These are phyloP conservation scores for Neopelma chrysocephalum DNA, from an alignment of 2,797 vertebrate genomes.

Conservation along the genomic window DNA sequence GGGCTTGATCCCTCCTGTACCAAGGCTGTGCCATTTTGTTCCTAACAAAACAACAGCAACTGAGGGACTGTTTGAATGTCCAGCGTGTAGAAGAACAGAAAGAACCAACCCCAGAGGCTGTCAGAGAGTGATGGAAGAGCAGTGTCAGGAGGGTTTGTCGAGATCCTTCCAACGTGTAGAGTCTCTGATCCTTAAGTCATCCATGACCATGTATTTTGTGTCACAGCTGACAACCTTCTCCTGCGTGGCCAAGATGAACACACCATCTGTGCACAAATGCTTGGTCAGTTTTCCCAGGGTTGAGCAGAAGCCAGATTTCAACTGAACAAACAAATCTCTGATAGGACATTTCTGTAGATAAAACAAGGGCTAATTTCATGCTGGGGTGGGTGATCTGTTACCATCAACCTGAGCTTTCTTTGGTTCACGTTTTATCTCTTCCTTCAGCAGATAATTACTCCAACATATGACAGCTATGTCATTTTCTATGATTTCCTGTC, in stretches of 20 bases:
- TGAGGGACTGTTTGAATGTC: background rate
- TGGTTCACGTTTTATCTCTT: background rate
- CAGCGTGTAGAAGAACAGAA: background rate
- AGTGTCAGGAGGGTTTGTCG: background rate
- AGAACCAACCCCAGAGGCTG: background rate
- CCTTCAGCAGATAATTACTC: background rate
- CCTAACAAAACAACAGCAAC: background rate
- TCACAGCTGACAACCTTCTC: background rate
- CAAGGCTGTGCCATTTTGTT: background rate
- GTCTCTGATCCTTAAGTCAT: background rate
- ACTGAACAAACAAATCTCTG: background rate
- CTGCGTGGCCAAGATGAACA: background rate
- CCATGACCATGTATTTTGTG: accelerated
- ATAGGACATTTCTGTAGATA: background rate
- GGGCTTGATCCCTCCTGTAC: background rate
- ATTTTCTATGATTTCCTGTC: background rate
- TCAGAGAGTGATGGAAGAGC: background rate
- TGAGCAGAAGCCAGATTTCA: background rate
- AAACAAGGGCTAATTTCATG: background rate
- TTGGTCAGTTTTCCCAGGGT: background rate
- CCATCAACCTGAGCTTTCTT: background rate
- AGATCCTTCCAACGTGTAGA: background rate
- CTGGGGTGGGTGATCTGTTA: background rate
- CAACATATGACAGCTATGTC: background rate
- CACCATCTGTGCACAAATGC: background rate